Percentiles rank a stretch among this genome's conserved stretches.
These are phyloP conservation scores for Diploptera punctata DNA, from an alignment of 2,888 invertebrate genomes.

Conservation along the genomic window DNA sequence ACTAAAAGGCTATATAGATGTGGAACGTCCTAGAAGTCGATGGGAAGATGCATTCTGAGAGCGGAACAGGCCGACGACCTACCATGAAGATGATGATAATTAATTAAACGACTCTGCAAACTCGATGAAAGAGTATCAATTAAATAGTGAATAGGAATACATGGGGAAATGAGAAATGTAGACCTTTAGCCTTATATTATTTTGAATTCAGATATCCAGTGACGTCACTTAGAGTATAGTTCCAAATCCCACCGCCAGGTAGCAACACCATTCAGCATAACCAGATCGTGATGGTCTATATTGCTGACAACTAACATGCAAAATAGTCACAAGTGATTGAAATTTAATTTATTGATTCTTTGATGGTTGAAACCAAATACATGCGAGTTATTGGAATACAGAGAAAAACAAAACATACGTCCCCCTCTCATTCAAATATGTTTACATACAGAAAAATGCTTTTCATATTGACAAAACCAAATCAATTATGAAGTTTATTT, in stretches of 20 bases:
- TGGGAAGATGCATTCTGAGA: too few relatives aligned
- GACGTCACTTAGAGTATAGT: not conserved
- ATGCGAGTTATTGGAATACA: not conserved
- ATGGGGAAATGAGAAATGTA: too few relatives aligned
- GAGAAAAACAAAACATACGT: not conserved
- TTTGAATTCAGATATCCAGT: too few relatives aligned
- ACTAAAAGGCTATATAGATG: too few relatives aligned
- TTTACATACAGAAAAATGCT: not conserved
- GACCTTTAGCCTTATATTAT: too few relatives aligned
- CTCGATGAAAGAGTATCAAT: too few relatives aligned
- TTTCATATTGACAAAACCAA: slow-evolving; percentile 1
- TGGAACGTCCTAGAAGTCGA: too few relatives aligned
- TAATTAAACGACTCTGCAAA: too few relatives aligned
- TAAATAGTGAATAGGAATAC: too few relatives aligned
- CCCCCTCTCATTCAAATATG: not conserved
- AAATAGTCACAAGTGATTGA: not conserved
- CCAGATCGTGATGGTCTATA: too few relatives aligned
- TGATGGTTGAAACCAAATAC: not conserved
- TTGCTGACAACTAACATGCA: not conserved
- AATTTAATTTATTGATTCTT: not conserved
- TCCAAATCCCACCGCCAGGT: slow-evolving; percentile 23
- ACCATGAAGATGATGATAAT: too few relatives aligned
- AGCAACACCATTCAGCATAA: slow-evolving; percentile 14
- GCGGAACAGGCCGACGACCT: too few relatives aligned
- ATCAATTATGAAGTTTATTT: not conserved